phyloP scores from a whole-genome alignment of 2,797 vertebrate genomes.

The Synaphobranchus kaupii region DNA sequence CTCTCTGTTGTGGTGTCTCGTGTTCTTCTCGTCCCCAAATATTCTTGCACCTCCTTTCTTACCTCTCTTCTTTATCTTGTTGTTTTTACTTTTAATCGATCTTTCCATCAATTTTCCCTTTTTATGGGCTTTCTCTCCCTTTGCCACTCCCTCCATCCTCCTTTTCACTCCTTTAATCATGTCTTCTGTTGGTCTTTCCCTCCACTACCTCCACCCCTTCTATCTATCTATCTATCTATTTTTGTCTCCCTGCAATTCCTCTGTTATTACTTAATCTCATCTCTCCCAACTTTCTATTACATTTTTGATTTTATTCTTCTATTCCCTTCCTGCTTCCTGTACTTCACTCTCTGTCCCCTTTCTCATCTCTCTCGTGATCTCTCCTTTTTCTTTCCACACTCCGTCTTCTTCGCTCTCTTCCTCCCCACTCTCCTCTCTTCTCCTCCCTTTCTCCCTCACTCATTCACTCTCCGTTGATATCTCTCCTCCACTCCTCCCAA shows the following conservation, averaged over 20 bases:
- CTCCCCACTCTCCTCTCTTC: not conserved
- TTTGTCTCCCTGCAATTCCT: not conserved
- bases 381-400: not conserved
- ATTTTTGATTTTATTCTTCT: too few species aligned
- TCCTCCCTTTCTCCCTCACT: not conserved
- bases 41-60: not conserved
- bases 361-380: not conserved
- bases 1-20: slow-evolving; percentile 14
- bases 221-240: not conserved
- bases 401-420: not conserved
- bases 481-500: not conserved
- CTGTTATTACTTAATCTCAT: not conserved
- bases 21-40: not conserved
- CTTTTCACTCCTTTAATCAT: not conserved
- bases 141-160: not conserved
- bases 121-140: too few species aligned
- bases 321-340: not conserved
- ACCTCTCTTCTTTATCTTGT: not conserved
- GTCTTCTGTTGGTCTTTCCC: not conserved
- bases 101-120: not conserved
- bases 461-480: not conserved
- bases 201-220: not conserved
- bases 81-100: not conserved
- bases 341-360: too few species aligned
- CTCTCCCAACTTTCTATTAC: not conserved